Percentiles rank a stretch among this genome's conserved stretches.
Evolutionary conservation across 2,888 invertebrate genomes (phyloP).

Genomic region (Netelia fuscicornis): DNA sequence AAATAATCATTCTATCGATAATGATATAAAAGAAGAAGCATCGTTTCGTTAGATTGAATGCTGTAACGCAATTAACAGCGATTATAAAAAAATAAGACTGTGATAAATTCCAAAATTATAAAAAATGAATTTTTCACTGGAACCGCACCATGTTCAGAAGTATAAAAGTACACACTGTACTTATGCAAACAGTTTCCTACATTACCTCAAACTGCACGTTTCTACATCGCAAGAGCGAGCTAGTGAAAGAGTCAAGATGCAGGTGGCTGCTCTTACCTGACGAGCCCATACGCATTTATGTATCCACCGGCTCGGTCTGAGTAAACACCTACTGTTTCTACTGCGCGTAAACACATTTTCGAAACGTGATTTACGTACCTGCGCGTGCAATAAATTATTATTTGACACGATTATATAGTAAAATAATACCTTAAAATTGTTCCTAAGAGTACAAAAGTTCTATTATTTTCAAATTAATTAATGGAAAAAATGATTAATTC

Average conservation of each 20-base stretch:
- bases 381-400: not conserved
- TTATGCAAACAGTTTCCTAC: slow-evolving; percentile 55
- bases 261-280: slow-evolving; percentile 56
- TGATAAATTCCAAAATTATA: not conserved
- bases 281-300: not conserved
- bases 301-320: slow-evolving; percentile 26
- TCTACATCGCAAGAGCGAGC: slow-evolving; percentile 15
- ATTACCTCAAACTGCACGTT: slow-evolving; percentile 53
- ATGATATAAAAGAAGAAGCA: no score
- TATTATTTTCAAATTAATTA: no score
- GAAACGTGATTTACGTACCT: slow-evolving; percentile 9
- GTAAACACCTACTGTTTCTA: slow-evolving; percentile 36
- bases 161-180: not conserved
- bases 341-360: slow-evolving; percentile 35
- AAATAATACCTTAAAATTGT: no score
- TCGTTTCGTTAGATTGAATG: no score
- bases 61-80: no score
- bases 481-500: no score
- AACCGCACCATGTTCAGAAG: not conserved
- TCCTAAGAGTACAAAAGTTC: no score
- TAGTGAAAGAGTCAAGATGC: slow-evolving; percentile 49
- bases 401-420: no score
- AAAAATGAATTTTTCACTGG: not conserved
- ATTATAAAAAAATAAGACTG: not conserved
- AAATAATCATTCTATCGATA: no score